Percentiles rank a stretch among this genome's conserved stretches.
phyloP scores from a whole-genome alignment of 1,140 invertebrate genomes.

The Brachionus calyciflorus region DNA sequence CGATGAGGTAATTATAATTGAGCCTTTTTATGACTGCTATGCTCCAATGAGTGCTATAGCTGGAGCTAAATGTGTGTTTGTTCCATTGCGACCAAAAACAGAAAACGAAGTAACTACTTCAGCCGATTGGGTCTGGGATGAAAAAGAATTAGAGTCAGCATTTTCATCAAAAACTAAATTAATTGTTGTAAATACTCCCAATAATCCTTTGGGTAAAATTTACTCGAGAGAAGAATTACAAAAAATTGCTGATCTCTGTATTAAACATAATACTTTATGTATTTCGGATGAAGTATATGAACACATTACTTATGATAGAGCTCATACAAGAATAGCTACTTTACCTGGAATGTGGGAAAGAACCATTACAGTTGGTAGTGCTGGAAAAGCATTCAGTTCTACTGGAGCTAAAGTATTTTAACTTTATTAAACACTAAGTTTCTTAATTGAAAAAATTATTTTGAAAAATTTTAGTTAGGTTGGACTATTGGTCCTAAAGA shows the following conservation, averaged over 20 bases:
- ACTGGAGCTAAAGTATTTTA: slow-evolving; percentile 80
- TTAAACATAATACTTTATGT: slow-evolving; percentile 85
- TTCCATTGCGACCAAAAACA: slow-evolving; percentile 77
- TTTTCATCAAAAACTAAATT: slow-evolving; percentile 89
- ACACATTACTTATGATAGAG: slow-evolving; percentile 83
- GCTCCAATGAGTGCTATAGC: slow-evolving; percentile 85
- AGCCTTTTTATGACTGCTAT: slow-evolving; percentile 97
- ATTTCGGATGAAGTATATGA: slow-evolving; percentile 97
- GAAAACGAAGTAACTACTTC: slow-evolving; percentile 63
- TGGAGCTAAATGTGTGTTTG: slow-evolving; percentile 80
- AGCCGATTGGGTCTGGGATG: slow-evolving; percentile 83
- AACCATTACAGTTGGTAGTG: slow-evolving; percentile 93
- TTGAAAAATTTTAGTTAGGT: slow-evolving; percentile 71
- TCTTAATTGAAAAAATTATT: slow-evolving; percentile 19
- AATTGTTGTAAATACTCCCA: slow-evolving; percentile 90
- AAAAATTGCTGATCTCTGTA: slow-evolving; percentile 79
- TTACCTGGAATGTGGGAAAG: slow-evolving; percentile 95
- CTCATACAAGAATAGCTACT: slow-evolving; percentile 88
- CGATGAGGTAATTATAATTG: slow-evolving; percentile 89
- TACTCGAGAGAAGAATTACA: slow-evolving; percentile 65
- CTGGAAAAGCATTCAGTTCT: slow-evolving; percentile 93
- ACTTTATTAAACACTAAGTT: slow-evolving; percentile 38
- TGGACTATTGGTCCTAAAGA: slow-evolving; percentile 74
- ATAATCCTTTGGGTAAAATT: slow-evolving; percentile 90
- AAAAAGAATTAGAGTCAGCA: slow-evolving; percentile 73